Percentiles rank a stretch among this genome's conserved stretches.
These are phyloP conservation scores for Heliangelus exortis DNA, from an alignment of 2,797 vertebrate genomes.

Conservation along the genomic window DNA sequence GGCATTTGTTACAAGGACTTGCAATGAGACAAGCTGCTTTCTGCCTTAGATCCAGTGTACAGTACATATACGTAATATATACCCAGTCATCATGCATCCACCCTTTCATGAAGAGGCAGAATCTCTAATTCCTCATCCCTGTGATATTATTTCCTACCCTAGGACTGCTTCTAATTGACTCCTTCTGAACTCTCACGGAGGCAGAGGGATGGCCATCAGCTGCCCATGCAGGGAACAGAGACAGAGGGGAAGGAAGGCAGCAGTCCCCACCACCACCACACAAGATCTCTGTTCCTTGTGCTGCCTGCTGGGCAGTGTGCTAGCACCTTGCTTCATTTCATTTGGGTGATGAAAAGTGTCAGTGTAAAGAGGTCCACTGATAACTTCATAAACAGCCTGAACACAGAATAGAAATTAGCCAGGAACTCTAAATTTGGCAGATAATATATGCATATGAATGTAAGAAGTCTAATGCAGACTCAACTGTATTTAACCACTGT, in stretches of 20 bases:
- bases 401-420: not conserved
- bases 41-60: fast-evolving
- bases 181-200: fast-evolving
- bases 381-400: not conserved
- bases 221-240: fast-evolving
- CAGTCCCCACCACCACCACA: fast-evolving
- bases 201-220: not conserved
- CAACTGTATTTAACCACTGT: fast-evolving
- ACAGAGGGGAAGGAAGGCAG: not conserved
- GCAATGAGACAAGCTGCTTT: not conserved
- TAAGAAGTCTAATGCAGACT: not conserved
- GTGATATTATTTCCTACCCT: not conserved
- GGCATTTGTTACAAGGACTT: not conserved
- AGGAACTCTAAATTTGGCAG: not conserved
- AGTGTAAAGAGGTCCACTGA: not conserved
- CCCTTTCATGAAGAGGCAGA: not conserved
- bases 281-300: fast-evolving
- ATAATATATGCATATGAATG: fast-evolving
- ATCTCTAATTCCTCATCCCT: not conserved
- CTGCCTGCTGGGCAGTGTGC: fast-evolving
- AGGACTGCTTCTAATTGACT: not conserved
- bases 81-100: fast-evolving
- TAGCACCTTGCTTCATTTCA: not conserved
- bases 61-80: not conserved
- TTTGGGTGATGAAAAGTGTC: not conserved